phyloP scores from a whole-genome alignment of 2,113 vertebrate genomes.

The Grammomys surdaster region DNA sequence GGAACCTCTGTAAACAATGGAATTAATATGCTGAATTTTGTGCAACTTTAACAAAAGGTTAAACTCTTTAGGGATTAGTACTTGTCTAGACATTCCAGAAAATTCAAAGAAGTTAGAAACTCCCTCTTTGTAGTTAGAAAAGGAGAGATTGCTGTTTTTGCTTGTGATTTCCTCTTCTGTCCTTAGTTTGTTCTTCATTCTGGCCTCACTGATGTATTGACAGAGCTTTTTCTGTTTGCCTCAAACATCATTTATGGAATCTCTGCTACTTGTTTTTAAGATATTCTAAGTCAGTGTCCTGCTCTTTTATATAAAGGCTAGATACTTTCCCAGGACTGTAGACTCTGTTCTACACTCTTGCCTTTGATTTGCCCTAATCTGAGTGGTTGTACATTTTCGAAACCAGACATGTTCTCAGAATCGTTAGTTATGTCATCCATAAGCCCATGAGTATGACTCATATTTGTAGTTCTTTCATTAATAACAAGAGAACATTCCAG shows the following conservation, averaged over 20 bases:
- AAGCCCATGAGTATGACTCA: constrained; percentile 65
- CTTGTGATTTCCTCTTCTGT: neutral
- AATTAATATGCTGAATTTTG: neutral
- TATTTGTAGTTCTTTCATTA: constrained; percentile 66
- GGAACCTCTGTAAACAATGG: neutral
- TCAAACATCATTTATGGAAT: neutral
- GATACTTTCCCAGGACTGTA: neutral
- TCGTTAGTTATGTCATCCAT: constrained; percentile 21
- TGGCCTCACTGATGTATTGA: neutral
- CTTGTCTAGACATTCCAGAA: neutral
- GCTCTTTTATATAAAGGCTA: neutral
- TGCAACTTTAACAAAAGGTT: neutral
- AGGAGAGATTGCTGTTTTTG: constrained; percentile 13
- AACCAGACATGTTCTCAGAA: constrained; percentile 54
- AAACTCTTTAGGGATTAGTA: neutral
- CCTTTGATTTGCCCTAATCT: neutral
- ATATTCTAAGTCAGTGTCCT: neutral
- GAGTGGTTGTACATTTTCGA: constrained; percentile 39
- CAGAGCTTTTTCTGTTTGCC: neutral
- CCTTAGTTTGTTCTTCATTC: constrained; percentile 24
- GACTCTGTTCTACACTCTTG: neutral
- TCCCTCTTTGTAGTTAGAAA: neutral
- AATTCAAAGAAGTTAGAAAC: neutral
- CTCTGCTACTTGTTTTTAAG: neutral
- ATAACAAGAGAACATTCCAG: constrained; percentile 67